Percentiles rank a stretch among this genome's conserved stretches.
phyloP scores from a whole-genome alignment of 2,888 invertebrate genomes.

The Xanthia togata region DNA sequence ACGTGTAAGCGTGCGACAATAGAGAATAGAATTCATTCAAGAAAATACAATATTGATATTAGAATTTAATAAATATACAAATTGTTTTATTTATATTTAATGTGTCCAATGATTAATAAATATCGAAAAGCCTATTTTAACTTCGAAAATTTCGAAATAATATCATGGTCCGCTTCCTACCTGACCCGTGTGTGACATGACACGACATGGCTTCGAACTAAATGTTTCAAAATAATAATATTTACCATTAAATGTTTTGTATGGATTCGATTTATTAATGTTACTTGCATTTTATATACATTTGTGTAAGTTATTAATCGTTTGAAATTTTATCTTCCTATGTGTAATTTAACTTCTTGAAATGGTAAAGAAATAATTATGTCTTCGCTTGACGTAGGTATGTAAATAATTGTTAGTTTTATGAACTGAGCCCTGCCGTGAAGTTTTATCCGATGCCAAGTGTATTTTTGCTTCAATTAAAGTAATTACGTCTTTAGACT shows the following conservation, averaged over 20 bases:
- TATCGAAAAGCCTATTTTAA: conserved; percentile 2
- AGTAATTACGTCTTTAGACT: conserved; percentile 11
- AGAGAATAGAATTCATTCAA: conserved; percentile 41
- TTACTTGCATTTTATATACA: conserved; percentile 72
- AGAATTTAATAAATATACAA: conserved; percentile 46
- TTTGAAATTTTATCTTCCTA: conserved; percentile 67
- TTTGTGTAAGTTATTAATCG: conserved; percentile 62
- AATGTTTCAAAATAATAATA: conserved; percentile 50
- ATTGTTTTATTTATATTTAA: conserved; percentile 45
- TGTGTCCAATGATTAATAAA: conserved; percentile 9
- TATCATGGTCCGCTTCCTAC: conserved; percentile 14
- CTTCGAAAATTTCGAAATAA: conserved; percentile 17
- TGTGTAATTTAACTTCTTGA: conserved; percentile 56
- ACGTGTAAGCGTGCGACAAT: conserved; percentile 30
- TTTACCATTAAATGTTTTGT: conserved; percentile 60
- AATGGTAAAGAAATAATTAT: conserved; percentile 52
- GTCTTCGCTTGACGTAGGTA: conserved; percentile 59
- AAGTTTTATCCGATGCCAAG: not conserved
- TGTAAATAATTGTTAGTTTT: conserved; percentile 52
- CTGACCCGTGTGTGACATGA: conserved; percentile 15
- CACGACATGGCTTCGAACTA: conserved; percentile 30
- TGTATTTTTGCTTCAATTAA: conserved; percentile 20
- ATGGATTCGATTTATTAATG: conserved; percentile 67
- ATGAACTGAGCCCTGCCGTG: conserved; percentile 24
- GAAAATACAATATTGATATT: conserved; percentile 38